Evolutionary conservation across 2,888 invertebrate genomes (phyloP).

Genomic region (Nomada fabriciana): DNA sequence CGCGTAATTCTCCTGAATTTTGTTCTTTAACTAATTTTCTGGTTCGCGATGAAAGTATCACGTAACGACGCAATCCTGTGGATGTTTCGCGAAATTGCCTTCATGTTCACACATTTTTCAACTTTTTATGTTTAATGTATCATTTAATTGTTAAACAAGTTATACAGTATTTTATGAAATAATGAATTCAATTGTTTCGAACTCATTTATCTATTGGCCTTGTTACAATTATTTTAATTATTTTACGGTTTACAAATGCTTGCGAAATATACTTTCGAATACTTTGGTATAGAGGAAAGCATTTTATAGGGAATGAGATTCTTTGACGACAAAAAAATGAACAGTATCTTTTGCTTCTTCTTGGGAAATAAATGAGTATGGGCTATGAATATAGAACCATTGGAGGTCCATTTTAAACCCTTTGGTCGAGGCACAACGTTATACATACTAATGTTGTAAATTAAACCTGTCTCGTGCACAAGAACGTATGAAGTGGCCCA

Average conservation of each 20-base stretch:
- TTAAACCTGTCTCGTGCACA: slow-evolving; percentile 1
- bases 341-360: neutral
- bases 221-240: too few relatives aligned
- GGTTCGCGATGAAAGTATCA: neutral
- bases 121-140: too few relatives aligned
- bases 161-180: too few relatives aligned
- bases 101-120: too few relatives aligned
- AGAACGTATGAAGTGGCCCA: neutral
- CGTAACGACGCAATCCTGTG: neutral
- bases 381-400: neutral
- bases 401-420: neutral
- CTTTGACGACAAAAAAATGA: neutral
- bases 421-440: neutral
- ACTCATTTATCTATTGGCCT: too few relatives aligned
- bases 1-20: slow-evolving; percentile 4
- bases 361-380: neutral
- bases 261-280: neutral
- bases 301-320: neutral
- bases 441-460: slow-evolving; percentile 9
- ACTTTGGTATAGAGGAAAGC: neutral
- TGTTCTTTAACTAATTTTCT: neutral
- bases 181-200: too few relatives aligned
- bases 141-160: too few relatives aligned
- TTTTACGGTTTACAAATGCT: too few relatives aligned
- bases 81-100: too few relatives aligned